Evolutionary conservation across 2,113 vertebrate species (phyloP), one percentile per base, ranked within the genome.

Genomic region (Thalassoma bifasciatum): DNA sequence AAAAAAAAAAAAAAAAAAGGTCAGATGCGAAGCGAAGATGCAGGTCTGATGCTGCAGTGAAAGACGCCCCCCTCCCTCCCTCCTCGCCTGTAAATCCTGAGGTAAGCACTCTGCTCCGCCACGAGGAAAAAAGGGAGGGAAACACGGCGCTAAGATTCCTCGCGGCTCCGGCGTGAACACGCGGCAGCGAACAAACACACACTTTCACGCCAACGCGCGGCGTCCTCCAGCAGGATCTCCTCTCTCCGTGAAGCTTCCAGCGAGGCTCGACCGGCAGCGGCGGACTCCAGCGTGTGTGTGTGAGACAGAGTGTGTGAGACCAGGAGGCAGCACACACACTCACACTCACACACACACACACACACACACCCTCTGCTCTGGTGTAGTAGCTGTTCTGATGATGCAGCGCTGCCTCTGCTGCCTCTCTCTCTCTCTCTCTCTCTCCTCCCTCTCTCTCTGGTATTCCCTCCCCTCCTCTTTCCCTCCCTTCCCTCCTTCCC

Each of bases 371-470:
- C 66, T 75, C 80, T 79, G 65, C 54, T 61, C 74, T 77, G 74
- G 81, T 81, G 81, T 84, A 54, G 81, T 52, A 50, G 66, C 66
- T 11, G 69, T 26, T 65, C 23, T 81, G 82, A 86, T 85, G 81
- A 85, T 89, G 77, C 83, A 87, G 86, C 73, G 40, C 79, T 69
- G 40, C 79, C 65, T 72, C 72, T 24, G 62, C 75, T 76, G 80
- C 83, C 88, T 77, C 75, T 84, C 81, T 30, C 30, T 6, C 30
- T 30, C 30, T 6, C 30, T 30, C 30, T 6, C 6, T 6, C 30
- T 30, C 30, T 30, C 30, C 30, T 30, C 30, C 30, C 30, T 30
- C 30, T 6, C 30, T 30, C 30, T 30, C 30, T 30, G 30, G 30
- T 74, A 37, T 72, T 38, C 60, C 2, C 75, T 5, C 57, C 3